Base-by-base conservation (phyloP, 2,113 vertebrate species). In the Raja brachyura region DNA sequence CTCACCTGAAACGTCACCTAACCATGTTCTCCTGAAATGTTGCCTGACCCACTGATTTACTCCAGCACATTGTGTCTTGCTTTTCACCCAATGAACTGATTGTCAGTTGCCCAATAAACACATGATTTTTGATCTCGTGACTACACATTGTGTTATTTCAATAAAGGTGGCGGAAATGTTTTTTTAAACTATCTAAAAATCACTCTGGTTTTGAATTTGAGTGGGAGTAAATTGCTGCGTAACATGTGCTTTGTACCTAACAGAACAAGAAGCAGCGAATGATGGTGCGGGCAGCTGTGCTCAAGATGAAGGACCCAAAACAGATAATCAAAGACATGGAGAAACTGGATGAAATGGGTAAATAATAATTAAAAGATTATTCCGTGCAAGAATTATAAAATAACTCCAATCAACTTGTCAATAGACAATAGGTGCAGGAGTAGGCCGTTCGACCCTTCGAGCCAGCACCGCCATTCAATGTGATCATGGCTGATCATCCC, bases 271-370 rank as follows among this genome's bases (percentile, higher is more conserved):
- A 99, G 93, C 99, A 99, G 61, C 97, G 99, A 70, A 99, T 99
- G 99, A 99, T 99, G 99, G 99, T 99, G 93, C 97, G 99, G 95
- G 98, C 99, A 22, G 99, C 99, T 0, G 99, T 99, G 93, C 95
- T 99, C 90, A 99, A 99, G 95, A 99, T 99, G 99, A 99, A 99
- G 93, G 99, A 99, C 95, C 99, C 99, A n/a, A 97, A 99, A 94
- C 99, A 99, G 94, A 99, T 99, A 95, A 99, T 99, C 95, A 96
- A 96, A 93, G 99, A 99, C 95, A 99, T 99, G 99, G 99, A 99
- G 95, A 99, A 99, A 95, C 95, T 99, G 94, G 99, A 99, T 96
- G 98, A 99, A 94, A 99, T 99, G 98, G 99, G 98, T 99, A 94
- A 97, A 96, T 66, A 54, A 28, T 11, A 92, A 92, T 74, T 66